These are phyloP conservation scores for Lissonota sp. DNA, from an alignment of 2,888 invertebrate genomes.

Conservation along the genomic window DNA sequence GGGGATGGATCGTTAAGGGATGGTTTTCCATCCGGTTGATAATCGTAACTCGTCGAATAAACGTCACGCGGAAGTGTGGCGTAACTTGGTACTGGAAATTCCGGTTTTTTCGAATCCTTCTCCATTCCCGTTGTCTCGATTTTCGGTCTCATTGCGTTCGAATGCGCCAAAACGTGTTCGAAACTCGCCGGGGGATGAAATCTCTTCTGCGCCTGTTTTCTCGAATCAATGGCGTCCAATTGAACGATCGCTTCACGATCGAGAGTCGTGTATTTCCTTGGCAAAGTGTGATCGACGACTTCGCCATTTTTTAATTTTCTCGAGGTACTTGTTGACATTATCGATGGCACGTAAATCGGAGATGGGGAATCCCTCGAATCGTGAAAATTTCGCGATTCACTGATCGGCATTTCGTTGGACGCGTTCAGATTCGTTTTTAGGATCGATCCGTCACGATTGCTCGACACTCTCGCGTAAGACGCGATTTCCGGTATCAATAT, in stretches of 20 bases:
- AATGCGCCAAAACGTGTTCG: constrained; percentile 66
- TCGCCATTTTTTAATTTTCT: constrained; percentile 76
- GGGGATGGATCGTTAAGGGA: constrained; percentile 53
- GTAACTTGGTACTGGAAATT: constrained; percentile 59
- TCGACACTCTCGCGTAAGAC: constrained; percentile 76
- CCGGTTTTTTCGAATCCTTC: constrained; percentile 28
- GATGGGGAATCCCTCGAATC: constrained; percentile 69
- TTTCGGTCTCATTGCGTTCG: constrained; percentile 57
- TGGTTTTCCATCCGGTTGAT: constrained; percentile 51
- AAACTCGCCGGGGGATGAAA: constrained; percentile 78
- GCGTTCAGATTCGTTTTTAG: background rate
- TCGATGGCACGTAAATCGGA: constrained; percentile 74
- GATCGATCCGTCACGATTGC: constrained; percentile 68
- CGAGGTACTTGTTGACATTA: constrained; percentile 48
- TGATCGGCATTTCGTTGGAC: constrained; percentile 10
- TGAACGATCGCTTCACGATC: constrained; percentile 74
- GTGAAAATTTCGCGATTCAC: constrained; percentile 71
- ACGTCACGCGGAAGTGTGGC: constrained; percentile 62
- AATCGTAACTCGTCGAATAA: constrained; percentile 56
- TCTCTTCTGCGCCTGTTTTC: constrained; percentile 74
- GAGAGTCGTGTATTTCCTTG: constrained; percentile 74
- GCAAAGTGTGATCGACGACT: constrained; percentile 73
- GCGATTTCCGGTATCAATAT: constrained; percentile 68
- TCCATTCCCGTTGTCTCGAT: background rate
- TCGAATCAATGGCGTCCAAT: constrained; percentile 65